These are phyloP conservation scores for Anastatus disparis DNA, from an alignment of 1,140 invertebrate genomes.

Conservation along the genomic window DNA sequence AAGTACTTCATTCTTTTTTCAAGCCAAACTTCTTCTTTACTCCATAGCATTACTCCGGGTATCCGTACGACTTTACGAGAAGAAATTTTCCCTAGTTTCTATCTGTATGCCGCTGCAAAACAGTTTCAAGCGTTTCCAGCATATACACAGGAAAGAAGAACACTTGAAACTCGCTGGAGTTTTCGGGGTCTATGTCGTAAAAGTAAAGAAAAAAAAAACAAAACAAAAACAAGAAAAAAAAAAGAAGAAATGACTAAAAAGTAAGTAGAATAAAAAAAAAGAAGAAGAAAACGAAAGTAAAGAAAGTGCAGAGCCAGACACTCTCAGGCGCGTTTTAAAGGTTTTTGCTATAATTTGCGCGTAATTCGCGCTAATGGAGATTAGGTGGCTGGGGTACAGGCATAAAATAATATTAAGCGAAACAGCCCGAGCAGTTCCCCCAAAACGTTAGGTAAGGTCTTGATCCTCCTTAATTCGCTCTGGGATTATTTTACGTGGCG, in stretches of 20 bases:
- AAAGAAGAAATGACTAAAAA: not conserved
- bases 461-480: constrained; percentile 3
- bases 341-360: constrained; percentile 21
- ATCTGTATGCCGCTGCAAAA: not conserved
- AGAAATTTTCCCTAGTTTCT: not conserved
- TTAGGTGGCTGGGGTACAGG: not conserved
- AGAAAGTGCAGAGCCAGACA: too few species aligned
- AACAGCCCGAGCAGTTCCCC: not conserved
- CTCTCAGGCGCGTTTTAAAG: not conserved
- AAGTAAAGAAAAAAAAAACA: not conserved
- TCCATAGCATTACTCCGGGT: not conserved
- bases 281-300: not conserved
- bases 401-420: constrained; percentile 12
- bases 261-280: not conserved
- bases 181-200: not conserved
- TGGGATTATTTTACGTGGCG: not conserved
- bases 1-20: not conserved
- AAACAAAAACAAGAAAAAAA: not conserved
- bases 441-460: not conserved
- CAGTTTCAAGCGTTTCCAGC: not conserved
- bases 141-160: not conserved
- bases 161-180: not conserved
- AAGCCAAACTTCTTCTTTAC: not conserved
- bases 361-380: constrained; percentile 19
- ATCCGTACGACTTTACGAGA: not conserved